Base-by-base conservation (phyloP, 2,888 invertebrate genomes). In the Sycophila texana region DNA sequence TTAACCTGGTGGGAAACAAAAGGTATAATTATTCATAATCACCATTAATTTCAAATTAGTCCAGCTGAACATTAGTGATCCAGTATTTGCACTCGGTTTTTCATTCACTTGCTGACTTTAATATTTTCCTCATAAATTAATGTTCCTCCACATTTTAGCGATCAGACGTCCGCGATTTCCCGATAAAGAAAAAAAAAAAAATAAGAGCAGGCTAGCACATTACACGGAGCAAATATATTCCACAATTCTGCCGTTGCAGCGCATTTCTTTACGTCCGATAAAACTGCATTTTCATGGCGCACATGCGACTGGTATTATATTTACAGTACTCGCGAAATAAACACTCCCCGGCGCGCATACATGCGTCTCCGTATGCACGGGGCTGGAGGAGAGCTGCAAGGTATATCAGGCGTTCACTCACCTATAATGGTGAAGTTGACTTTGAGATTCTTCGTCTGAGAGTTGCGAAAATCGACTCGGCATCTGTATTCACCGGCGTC, bases 401-500 rank as follows among this genome's bases (percentile, higher is more conserved):
- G 10, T 39, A 39, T 39, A 39, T 39, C 39, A 10, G 26, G 10
- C 10, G 57, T 16, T 10, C 72, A 92, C 94, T 93, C 91, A 94
- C 94, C 93, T 83, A 95, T 94, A 82, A 95, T 94, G 83, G 95
- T 94, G 85, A 95, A 93, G 90, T 94, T 95, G 88, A 95, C 94
- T 90, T 94, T 94, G 83, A 94, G 92, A 89, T 95, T 95, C 86
- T 94, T 92, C 67, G 95, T 95, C 63, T 94, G 95, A 13, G 95
- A 94, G 88, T 95, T 94, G 79, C 93, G 93, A 89, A 95, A 95
- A 89, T 95, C 95, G 77, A 95, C 95, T 77, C 95, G 92, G 90
- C 95, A 95, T 81, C 95, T 91, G 89, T 95, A 95, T 82, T 94
- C 92, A 65, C 95, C 95, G 87, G 94, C 94, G 89, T 95, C 95